A percentile compares a stretch with the other conserved stretches of the same genome.
Conservation (phyloP, 2,888 invertebrate species). For the Ectemnius cavifrons region DNA sequence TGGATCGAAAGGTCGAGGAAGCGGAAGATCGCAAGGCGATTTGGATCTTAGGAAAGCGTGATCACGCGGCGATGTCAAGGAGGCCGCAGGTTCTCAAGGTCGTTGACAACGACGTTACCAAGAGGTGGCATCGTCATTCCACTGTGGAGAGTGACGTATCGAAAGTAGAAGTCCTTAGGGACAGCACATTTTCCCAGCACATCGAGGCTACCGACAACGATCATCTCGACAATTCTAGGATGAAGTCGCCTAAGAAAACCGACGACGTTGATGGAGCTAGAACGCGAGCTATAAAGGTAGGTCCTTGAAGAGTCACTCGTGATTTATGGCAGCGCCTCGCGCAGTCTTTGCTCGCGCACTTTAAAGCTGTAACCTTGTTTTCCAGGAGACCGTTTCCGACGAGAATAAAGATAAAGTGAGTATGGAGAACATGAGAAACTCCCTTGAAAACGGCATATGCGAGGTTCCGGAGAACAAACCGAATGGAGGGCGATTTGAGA, state of each 20-base stretch:
- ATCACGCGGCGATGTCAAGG: constrained; percentile 74
- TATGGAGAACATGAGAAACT: constrained; percentile 64
- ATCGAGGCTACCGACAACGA: constrained; percentile 12
- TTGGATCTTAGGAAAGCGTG: constrained; percentile 69
- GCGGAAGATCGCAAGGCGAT: constrained; percentile 71
- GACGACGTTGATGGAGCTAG: constrained; percentile 5
- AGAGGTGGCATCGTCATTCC: constrained; percentile 50
- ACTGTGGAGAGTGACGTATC: constrained; percentile 47
- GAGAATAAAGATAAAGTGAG: constrained; percentile 23
- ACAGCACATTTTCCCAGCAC: background rate
- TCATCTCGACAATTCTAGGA: background rate
- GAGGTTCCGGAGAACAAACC: constrained; percentile 54
- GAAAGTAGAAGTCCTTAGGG: constrained; percentile 30
- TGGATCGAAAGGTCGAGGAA: constrained; percentile 60
- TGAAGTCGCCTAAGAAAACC: constrained; percentile 13
- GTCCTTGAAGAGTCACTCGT: background rate
- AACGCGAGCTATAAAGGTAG: constrained; percentile 30
- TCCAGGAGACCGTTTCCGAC: constrained; percentile 17
- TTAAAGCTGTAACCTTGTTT: constrained; percentile 10
- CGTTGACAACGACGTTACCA: constrained; percentile 74
- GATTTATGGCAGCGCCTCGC: constrained; percentile 1
- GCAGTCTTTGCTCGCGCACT: background rate
- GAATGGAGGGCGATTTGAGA: constrained; percentile 71
- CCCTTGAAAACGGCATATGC: constrained; percentile 67
- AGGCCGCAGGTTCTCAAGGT: constrained; percentile 75